Conservation (phyloP, 2,797 vertebrate genomes). For the Steatocranus sp. region DNA sequence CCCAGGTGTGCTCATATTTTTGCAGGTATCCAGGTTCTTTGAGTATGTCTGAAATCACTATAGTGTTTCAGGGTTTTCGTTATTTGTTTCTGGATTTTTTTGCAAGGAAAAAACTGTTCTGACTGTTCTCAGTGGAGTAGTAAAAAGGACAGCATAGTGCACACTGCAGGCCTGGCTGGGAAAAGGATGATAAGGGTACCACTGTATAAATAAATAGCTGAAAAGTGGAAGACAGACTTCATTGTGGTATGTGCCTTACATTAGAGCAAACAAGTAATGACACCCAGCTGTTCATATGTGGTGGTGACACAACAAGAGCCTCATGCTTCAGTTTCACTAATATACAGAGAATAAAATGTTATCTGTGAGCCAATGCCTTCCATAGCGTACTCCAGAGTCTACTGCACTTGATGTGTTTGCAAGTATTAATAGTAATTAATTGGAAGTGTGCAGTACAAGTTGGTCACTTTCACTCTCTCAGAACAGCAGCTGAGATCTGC, state of each 20-base stretch:
- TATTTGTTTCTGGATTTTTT: neutral
- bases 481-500: neutral
- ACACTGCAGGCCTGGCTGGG: constrained; percentile 23
- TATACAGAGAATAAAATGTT: neutral
- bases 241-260: constrained; percentile 68
- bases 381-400: neutral
- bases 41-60: constrained; percentile 25
- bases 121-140: constrained; percentile 19
- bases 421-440: neutral
- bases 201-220: constrained; percentile 69
- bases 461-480: neutral
- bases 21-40: neutral
- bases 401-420: neutral
- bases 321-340: neutral
- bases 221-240: constrained; percentile 55
- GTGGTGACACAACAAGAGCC: constrained; percentile 7
- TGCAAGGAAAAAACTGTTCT: neutral
- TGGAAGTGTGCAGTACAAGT: neutral
- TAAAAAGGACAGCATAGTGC: constrained; percentile 9
- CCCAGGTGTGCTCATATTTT: neutral
- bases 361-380: neutral
- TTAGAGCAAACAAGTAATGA: constrained; percentile 49
- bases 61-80: constrained; percentile 25
- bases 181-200: constrained; percentile 63
- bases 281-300: constrained; percentile 55